Evolutionary conservation across 1,140 invertebrate species (phyloP), one percentile per base, ranked within the genome.

Genomic region (Copidosoma floridanum): DNA sequence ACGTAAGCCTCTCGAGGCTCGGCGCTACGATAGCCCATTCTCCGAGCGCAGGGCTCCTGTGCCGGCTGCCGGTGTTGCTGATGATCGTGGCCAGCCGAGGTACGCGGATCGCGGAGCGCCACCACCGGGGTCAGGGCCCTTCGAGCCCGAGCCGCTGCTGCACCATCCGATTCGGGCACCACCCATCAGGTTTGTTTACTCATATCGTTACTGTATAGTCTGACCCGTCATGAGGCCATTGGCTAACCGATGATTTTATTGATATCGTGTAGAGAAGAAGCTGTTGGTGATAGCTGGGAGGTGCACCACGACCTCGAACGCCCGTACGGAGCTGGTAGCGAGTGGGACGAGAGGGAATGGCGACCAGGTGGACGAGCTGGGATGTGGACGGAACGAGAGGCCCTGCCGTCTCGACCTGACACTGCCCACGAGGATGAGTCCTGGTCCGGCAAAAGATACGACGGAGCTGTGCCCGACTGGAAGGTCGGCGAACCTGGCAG

Each of bases 301-400:
- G 69, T 56, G 10, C 78, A 77, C 47, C 77, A 79, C 26, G 77
- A 79, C 5, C 50, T 73, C 3, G 76, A 79, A n/a, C 64, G 76
- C 23, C 77, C 80, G 5, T 29, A 64, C 50, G 77, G 76, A 51
- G 55, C 70, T 0, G 38, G 65, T 0, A 59, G 65, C 14, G 78
- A 79, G 27, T 81, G 79, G 79, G 77, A 81, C 16, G 78, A 81
- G n/a, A 57, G 79, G 1, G 79, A 80, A 40, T 81, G 79, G 79
- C 65, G 76, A n/a, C n/a, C 7, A 57, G 61, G 4, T 69, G 73
- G 41, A 40, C 71, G 2, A 63, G 76, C 12, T 81, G 79, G 79
- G 79, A 80, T 44, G 66, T 78, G 18, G 79, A 81, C 7, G 79
- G 74, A 64, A 64, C 78, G 38, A 74, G 78, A 8, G 68, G 73